Evolutionary conservation across 2,888 invertebrate genomes (phyloP).

Genomic region (Spilosoma lubricipeda): DNA sequence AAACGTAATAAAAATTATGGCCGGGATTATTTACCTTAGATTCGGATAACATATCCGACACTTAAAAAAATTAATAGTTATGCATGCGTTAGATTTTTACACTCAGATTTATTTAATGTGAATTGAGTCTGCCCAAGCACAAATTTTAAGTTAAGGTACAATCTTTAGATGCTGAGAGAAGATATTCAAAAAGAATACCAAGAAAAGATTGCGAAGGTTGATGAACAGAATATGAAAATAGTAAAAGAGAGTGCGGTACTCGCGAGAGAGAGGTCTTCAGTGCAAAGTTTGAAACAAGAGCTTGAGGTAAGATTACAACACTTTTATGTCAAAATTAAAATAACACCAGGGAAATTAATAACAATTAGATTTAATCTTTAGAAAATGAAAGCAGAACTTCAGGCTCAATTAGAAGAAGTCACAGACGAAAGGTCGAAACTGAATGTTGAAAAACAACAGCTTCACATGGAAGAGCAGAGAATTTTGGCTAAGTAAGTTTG

Average conservation of each 20-base stretch:
- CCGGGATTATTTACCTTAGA: not conserved
- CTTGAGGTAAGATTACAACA: constrained; percentile 66
- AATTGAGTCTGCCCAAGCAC: not conserved
- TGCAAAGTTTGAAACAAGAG: constrained; percentile 74
- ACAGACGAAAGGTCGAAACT: constrained; percentile 76
- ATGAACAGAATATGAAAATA: constrained; percentile 73
- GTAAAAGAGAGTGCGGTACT: constrained; percentile 69
- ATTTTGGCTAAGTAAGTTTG: constrained; percentile 74
- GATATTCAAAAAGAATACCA: constrained; percentile 78
- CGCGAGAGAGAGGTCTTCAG: constrained; percentile 74
- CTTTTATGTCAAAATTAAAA: not conserved
- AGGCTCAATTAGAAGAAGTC: constrained; percentile 77
- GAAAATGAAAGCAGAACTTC: constrained; percentile 80
- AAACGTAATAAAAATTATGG: not conserved
- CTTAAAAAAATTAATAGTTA: not conserved
- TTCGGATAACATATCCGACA: not conserved
- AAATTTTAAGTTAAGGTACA: not conserved
- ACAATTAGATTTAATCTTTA: constrained; percentile 35
- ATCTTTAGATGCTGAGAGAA: constrained; percentile 71
- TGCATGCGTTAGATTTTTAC: not conserved
- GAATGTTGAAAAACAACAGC: constrained; percentile 75
- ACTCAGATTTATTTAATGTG: not conserved
- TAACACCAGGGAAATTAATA: too few species aligned
- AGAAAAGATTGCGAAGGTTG: constrained; percentile 74
- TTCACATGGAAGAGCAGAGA: constrained; percentile 79